phyloP scores from a whole-genome alignment of 30 jellyfish, hydroid and myxozoan genomes.

The Aurelia aurita region DNA sequence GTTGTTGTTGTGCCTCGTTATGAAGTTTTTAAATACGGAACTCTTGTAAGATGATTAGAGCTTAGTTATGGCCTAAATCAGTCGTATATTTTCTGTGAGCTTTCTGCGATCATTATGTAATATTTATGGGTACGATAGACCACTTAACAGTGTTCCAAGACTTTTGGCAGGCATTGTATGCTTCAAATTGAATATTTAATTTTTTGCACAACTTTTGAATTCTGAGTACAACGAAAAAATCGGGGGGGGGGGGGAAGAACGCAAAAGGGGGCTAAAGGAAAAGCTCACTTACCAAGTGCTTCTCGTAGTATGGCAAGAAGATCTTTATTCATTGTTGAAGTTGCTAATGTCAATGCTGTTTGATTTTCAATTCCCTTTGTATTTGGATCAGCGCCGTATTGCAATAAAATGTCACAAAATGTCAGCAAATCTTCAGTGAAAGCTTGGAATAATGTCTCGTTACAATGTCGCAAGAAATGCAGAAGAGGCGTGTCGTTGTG shows the following conservation, averaged over 20 bases:
- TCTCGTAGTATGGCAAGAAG: slow-evolving; percentile 26
- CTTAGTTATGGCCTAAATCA: too few species aligned
- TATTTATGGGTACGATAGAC: too few species aligned
- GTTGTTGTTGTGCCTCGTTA: too few species aligned
- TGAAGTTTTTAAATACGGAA: too few species aligned
- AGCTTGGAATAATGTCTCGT: slow-evolving; percentile 18
- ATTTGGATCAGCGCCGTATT: slow-evolving; percentile 76
- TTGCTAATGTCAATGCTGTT: slow-evolving; percentile 70
- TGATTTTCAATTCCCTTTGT: slow-evolving; percentile 40
- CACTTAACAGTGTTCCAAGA: too few species aligned
- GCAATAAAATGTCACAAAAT: slow-evolving; percentile 65
- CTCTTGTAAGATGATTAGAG: too few species aligned
- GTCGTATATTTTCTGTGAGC: too few species aligned
- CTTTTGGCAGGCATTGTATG: too few species aligned
- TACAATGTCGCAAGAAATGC: slow-evolving; percentile 60
- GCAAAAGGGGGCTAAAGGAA: background rate
- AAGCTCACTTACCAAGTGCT: slow-evolving; percentile 64
- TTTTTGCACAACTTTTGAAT: slow-evolving; percentile 4
- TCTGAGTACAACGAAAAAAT: background rate
- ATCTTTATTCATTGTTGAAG: slow-evolving; percentile 17
- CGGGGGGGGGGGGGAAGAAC: background rate
- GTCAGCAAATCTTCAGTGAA: slow-evolving; percentile 29
- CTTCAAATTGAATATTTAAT: background rate
- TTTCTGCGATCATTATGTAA: too few species aligned
- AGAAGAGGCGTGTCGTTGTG: slow-evolving; percentile 62